Percentiles rank a stretch among this genome's conserved stretches.
Evolutionary conservation across 1,140 invertebrate genomes (phyloP).

Genomic region (Vanessa atalanta): DNA sequence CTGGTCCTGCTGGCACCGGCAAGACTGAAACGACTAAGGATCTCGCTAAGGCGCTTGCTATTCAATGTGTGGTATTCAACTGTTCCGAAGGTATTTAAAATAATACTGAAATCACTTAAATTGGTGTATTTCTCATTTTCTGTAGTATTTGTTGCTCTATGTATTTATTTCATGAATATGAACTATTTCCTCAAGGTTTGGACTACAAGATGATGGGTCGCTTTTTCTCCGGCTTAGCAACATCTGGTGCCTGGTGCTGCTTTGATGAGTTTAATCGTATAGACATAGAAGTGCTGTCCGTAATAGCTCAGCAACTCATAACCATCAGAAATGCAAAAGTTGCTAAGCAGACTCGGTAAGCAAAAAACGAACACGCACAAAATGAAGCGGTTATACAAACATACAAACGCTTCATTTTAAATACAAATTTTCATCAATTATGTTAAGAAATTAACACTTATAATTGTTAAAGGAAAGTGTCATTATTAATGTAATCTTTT

Average conservation of each 20-base stretch:
- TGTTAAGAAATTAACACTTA: too few species aligned
- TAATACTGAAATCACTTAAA: neutral
- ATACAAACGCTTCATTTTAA: too few species aligned
- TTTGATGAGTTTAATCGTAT: constrained; percentile 97
- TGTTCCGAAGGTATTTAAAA: constrained; percentile 87
- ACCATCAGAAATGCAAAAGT: constrained; percentile 89
- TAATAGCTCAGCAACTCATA: constrained; percentile 92
- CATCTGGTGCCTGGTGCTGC: constrained; percentile 95
- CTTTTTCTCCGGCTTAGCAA: constrained; percentile 92
- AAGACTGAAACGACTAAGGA: constrained; percentile 98
- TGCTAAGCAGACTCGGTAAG: constrained; percentile 83
- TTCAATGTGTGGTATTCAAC: constrained; percentile 95
- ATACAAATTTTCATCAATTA: too few species aligned
- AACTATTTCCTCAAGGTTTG: constrained; percentile 70
- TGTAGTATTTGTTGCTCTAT: too few species aligned
- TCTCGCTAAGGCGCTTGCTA: constrained; percentile 92
- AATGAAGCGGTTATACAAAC: too few species aligned
- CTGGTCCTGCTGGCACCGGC: constrained; percentile 95
- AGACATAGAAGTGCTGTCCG: constrained; percentile 94
- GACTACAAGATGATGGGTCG: constrained; percentile 94
- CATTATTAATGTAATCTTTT: too few species aligned
- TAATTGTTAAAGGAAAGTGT: too few species aligned
- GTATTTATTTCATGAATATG: neutral
- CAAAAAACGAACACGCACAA: constrained; percentile 2
- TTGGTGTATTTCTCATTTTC: too few species aligned